Percentiles rank a stretch among this genome's conserved stretches.
These are phyloP conservation scores for Falco columbarius DNA, from an alignment of 2,797 vertebrate genomes.

Conservation along the genomic window DNA sequence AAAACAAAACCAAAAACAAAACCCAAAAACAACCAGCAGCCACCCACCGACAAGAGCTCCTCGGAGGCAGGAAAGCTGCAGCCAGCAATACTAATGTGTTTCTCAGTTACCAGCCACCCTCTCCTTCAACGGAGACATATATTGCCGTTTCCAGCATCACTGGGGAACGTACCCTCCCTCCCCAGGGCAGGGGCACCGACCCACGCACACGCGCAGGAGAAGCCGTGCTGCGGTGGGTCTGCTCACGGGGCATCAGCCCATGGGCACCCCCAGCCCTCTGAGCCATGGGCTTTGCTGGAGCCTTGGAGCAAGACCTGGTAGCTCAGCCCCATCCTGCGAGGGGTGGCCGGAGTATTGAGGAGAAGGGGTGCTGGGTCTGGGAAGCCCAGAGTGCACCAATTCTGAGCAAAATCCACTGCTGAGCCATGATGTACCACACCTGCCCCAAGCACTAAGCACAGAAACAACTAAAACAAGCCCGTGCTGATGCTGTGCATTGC, in stretches of 20 bases:
- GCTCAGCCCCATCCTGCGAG: background rate
- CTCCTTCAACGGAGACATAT: background rate
- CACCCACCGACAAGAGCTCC: conserved; percentile 5
- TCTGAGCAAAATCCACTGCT: background rate
- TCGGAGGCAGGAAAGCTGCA: background rate
- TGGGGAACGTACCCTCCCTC: background rate
- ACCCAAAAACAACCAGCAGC: background rate
- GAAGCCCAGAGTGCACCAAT: background rate
- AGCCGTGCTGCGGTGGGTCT: fast-evolving
- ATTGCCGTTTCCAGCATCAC: fast-evolving
- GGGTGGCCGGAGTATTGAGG: background rate
- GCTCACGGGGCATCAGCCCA: fast-evolving
- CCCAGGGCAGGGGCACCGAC: background rate
- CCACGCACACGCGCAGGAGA: fast-evolving
- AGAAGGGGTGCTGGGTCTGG: background rate
- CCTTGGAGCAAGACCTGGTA: fast-evolving
- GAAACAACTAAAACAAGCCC: background rate
- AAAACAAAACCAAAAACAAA: background rate
- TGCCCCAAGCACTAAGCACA: background rate
- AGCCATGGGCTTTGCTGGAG: fast-evolving
- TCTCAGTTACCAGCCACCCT: background rate
- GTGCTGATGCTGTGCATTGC: fast-evolving
- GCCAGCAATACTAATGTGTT: background rate
- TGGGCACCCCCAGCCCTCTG: background rate
- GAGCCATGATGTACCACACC: fast-evolving